A percentile compares a stretch with the other conserved stretches of the same genome.
phyloP scores from a whole-genome alignment of 2,888 invertebrate species.

The Cyclophora punctaria region DNA sequence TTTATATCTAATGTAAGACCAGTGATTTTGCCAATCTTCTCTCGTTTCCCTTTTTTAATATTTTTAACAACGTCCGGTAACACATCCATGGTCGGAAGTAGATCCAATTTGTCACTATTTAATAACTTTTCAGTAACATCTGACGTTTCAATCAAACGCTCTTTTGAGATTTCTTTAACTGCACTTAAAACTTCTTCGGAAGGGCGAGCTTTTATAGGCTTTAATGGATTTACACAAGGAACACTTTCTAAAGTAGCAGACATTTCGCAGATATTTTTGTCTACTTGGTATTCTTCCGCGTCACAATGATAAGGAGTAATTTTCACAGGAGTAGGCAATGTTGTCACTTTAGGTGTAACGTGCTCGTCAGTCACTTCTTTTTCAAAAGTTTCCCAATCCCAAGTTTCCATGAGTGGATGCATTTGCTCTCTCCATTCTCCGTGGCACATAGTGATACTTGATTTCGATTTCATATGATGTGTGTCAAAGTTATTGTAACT shows the following conservation, averaged over 20 bases:
- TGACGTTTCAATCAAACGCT: slow-evolving; percentile 75
- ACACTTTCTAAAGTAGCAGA: slow-evolving; percentile 75
- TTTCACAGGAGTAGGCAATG: slow-evolving; percentile 66
- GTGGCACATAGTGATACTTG: slow-evolving; percentile 64
- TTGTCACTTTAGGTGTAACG: slow-evolving; percentile 56
- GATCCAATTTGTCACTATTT: slow-evolving; percentile 67
- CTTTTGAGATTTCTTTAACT: slow-evolving; percentile 71
- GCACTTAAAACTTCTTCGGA: slow-evolving; percentile 57
- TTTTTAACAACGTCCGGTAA: slow-evolving; percentile 78
- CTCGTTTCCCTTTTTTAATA: slow-evolving; percentile 74
- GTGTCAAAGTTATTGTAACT: slow-evolving; percentile 64
- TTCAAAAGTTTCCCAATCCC: slow-evolving; percentile 80
- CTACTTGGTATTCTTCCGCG: slow-evolving; percentile 67
- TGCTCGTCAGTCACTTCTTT: slow-evolving; percentile 71
- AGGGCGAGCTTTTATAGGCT: slow-evolving; percentile 70
- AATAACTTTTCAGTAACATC: slow-evolving; percentile 76
- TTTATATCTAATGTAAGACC: slow-evolving; percentile 79
- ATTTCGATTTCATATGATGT: slow-evolving; percentile 68
- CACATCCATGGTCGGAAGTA: slow-evolving; percentile 78
- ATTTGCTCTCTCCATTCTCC: slow-evolving; percentile 78
- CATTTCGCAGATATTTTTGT: slow-evolving; percentile 67
- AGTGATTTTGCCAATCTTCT: slow-evolving; percentile 76
- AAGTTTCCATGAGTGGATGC: slow-evolving; percentile 77
- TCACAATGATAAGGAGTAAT: slow-evolving; percentile 66
- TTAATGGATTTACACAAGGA: slow-evolving; percentile 77